These are phyloP conservation scores for Bombus turneri DNA, from an alignment of 1,140 invertebrate genomes.

Conservation along the genomic window DNA sequence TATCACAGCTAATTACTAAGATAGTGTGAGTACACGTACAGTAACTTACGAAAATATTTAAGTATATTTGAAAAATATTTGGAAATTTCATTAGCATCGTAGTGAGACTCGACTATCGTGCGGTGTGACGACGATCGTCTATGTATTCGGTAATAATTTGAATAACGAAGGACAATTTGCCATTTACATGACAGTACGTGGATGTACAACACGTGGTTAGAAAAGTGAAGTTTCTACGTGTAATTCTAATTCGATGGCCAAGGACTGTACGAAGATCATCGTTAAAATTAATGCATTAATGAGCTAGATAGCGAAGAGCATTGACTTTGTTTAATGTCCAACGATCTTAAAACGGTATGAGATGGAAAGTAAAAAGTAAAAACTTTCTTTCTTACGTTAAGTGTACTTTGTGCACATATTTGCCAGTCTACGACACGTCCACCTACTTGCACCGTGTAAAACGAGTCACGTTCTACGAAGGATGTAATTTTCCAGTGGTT, in stretches of 20 bases:
- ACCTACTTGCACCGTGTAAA: neutral
- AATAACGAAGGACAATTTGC: too few species aligned
- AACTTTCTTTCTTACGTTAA: slow-evolving; percentile 9
- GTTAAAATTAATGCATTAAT: neutral
- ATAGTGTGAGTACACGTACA: too few species aligned
- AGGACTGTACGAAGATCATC: neutral
- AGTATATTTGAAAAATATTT: too few species aligned
- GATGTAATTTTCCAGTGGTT: too few species aligned
- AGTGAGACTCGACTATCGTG: too few species aligned
- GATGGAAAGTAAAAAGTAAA: slow-evolving; percentile 6
- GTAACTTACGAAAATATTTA: too few species aligned
- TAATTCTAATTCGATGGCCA: neutral
- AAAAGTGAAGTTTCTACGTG: neutral
- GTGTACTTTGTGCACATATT: neutral
- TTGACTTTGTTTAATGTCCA: neutral
- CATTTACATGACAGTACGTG: neutral
- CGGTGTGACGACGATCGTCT: too few species aligned
- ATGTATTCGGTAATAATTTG: too few species aligned
- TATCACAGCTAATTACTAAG: too few species aligned
- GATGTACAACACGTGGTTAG: too few species aligned
- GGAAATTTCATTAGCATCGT: neutral
- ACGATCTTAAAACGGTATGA: neutral
- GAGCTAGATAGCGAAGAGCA: neutral
- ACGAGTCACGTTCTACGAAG: neutral
- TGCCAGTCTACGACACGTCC: neutral